A percentile compares a stretch with the other conserved stretches of the same genome.
Conservation (phyloP, 1,140 invertebrate species). For the Anoplophora glabripennis region DNA sequence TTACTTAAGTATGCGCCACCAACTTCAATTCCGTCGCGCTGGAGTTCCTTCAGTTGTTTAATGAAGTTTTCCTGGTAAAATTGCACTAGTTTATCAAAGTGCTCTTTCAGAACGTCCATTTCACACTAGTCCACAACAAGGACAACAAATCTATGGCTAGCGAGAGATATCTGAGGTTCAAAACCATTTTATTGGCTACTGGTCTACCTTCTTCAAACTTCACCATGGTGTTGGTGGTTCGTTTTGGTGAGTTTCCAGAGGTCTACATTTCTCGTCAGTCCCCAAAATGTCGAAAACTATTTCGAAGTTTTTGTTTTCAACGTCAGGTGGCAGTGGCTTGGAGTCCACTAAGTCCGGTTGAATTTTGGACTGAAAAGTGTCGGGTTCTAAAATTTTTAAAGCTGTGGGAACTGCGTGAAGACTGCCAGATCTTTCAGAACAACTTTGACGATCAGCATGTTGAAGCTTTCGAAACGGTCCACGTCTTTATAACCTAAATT, state of each 20-base stretch:
- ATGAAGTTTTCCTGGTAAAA: constrained; percentile 53
- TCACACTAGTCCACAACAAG: constrained; percentile 56
- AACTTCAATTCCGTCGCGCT: constrained; percentile 15
- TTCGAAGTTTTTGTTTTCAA: constrained; percentile 11
- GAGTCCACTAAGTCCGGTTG: neutral
- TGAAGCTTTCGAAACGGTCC: constrained; percentile 42
- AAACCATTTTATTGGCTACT: constrained; percentile 59
- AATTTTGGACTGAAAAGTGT: constrained; percentile 44
- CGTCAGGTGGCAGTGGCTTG: too few relatives aligned
- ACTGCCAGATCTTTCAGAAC: constrained; percentile 43
- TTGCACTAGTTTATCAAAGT: constrained; percentile 52
- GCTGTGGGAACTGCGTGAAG: constrained; percentile 49
- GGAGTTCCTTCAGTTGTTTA: constrained; percentile 13
- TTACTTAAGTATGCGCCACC: neutral
- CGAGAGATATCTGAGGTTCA: constrained; percentile 56
- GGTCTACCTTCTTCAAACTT: constrained; percentile 38
- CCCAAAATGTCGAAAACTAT: constrained; percentile 2
- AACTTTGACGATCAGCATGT: constrained; percentile 42
- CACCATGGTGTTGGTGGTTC: constrained; percentile 59
- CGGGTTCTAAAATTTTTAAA: constrained; percentile 44
- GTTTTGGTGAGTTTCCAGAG: constrained; percentile 31
- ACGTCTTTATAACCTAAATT: constrained; percentile 40
- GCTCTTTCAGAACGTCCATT: constrained; percentile 43
- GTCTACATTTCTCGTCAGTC: constrained; percentile 1
- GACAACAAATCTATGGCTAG: constrained; percentile 57